Evolutionary conservation across 2,797 vertebrate species (phyloP), one percentile per base, ranked within the genome.

Genomic region (Mionectes olivaceus): DNA sequence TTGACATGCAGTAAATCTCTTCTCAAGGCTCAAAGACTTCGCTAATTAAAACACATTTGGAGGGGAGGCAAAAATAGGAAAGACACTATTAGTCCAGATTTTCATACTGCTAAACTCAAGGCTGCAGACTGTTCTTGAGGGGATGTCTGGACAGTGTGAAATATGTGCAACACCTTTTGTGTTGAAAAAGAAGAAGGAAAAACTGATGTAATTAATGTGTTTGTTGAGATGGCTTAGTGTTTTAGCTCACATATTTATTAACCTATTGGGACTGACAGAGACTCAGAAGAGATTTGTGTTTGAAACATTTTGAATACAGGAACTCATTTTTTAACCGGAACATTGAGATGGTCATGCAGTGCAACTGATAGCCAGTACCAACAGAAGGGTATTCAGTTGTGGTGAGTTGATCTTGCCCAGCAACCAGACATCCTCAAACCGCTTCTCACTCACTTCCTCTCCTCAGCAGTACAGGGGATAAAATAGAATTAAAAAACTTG

Each of bases 1-100:
- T 59, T 95, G 86, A 95, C 68, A 83, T 35, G 46, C 50, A 78
- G 28, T 80, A 94, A 93, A 95, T 92, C 75, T 92, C 69, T 71
- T 82, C 53, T 82, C 35, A 78, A 61, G 25, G 24, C 79, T 94
- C 60, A 37, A 80, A 89, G 64, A 89, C 77, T 91, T 81, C 68
- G 53, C 68, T 85, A 83, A 94, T 94, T 90, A 83, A 91, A 94
- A 68, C 23, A 57, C 27, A 86, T 78, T 92, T 79, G 39, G 65
- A 83, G n/a, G 4, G 13, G 27, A 18, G 16, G 11, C 12, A 5
- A 68, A 80, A 77, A 70, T 70, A 27, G 23, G 13, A 61, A 21
- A 74, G 13, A 24, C 3, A 16, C 16, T 32, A 12, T 67, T 81
- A 57, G 19, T 93, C 56, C 75, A 91, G 60, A 80, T 74, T 91